Evolutionary conservation across 2,797 vertebrate species (phyloP), one percentile per base, ranked within the genome.

Genomic region (Epinephelus coioides): DNA sequence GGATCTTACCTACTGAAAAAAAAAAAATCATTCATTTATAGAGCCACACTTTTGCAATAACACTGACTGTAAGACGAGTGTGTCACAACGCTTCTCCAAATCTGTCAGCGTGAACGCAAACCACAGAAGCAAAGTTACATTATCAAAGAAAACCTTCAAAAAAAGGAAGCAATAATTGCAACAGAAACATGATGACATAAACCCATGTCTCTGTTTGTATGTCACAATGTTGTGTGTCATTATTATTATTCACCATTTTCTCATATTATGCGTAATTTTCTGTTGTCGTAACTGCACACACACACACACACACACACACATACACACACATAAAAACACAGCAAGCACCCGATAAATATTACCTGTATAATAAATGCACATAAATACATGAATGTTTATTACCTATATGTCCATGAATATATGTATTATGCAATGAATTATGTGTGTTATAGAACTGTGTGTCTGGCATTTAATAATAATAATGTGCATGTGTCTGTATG

Each of bases 71-170:
- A 60, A 27, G 12, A 56, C 1, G 2, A 13, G 47, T 34, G 18
- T 18, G 25, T 51, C 3, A 25, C 6, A 12, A 27, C 34, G 0
- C 4, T 27, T 44, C 21, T 46, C 15, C 18, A 67, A 15, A 60
- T 62, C 27, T 23, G 14, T 70, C 51, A 55, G 21, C 13, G 40
- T 47, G 13, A 56, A 76, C 46, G 25, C 25, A 38, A 65, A 47
- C 34, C 15, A 21, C 27, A 25, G 38, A 61, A 76, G 27, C 18
- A 3, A 23, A 40, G n/a, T 43, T 9, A 23, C 10, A 64, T 43
- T 53, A 25, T 44, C 55, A 43, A 57, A 50, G 14, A 56, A 64
- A 64, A 47, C 7, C 18, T 17, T 10, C 9, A 47, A 44, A 18
- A 6, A 27, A 46, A n/a, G n/a, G n/a, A 57, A 50, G 21, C 19